phyloP scores from a whole-genome alignment of 2,888 invertebrate genomes.

The Leptothorax acervorum region DNA sequence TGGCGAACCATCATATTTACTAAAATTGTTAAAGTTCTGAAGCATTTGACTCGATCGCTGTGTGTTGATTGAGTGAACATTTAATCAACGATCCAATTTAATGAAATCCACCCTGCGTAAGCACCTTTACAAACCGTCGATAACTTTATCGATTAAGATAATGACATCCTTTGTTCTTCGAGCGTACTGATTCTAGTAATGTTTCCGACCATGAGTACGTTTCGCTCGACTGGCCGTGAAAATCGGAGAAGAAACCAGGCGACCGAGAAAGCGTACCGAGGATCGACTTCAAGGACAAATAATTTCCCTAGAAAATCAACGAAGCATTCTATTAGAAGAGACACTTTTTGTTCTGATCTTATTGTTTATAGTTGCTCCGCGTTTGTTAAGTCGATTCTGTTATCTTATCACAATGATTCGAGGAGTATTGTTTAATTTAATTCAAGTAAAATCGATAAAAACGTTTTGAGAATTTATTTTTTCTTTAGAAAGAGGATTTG shows the following conservation, averaged over 20 bases:
- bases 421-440: too few relatives aligned
- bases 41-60: background rate
- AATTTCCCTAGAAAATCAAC: slow-evolving; percentile 59
- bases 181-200: slow-evolving; percentile 60
- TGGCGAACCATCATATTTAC: background rate
- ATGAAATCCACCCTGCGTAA: background rate
- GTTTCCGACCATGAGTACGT: slow-evolving; percentile 69
- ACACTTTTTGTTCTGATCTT: background rate
- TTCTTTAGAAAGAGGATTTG: background rate
- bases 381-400: background rate
- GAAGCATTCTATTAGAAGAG: slow-evolving; percentile 30
- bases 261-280: slow-evolving; percentile 60
- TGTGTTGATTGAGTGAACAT: background rate
- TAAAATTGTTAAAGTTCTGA: background rate
- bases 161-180: slow-evolving; percentile 58
- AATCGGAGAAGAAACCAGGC: slow-evolving; percentile 63
- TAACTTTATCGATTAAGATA: slow-evolving; percentile 49
- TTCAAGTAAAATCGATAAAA: background rate
- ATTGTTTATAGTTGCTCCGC: background rate
- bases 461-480: background rate
- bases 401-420: background rate
- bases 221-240: slow-evolving; percentile 68
- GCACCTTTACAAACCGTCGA: background rate
- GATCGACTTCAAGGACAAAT: slow-evolving; percentile 64
- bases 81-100: background rate